Conservation (phyloP, 2,888 invertebrate species). For the Mesoligia furuncula region DNA sequence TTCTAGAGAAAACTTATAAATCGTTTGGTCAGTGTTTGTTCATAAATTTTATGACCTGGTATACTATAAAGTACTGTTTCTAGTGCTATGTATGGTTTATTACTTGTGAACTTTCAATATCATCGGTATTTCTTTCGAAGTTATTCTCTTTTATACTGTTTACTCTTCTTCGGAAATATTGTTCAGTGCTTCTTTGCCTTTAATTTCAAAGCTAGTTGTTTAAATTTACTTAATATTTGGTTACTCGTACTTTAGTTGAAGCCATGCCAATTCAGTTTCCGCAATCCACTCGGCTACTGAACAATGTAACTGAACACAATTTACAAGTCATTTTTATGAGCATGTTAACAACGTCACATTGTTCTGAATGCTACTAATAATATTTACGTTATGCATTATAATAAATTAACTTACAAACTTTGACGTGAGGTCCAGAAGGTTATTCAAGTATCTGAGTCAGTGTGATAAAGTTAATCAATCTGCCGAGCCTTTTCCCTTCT, state of each 20-base stretch:
- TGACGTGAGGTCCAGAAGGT: neutral
- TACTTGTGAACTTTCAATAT: neutral
- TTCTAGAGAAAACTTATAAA: conserved; percentile 3
- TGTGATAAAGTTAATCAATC: neutral
- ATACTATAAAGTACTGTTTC: neutral
- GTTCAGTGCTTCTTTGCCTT: no score
- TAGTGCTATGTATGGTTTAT: neutral
- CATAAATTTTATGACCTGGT: neutral
- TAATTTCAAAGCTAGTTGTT: neutral
- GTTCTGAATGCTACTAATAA: conserved; percentile 25
- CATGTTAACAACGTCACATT: conserved; percentile 27
- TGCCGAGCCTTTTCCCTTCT: neutral
- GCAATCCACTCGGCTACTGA: neutral
- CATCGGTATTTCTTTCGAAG: neutral
- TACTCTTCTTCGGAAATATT: neutral
- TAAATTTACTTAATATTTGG: neutral
- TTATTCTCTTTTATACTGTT: neutral
- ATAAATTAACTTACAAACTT: conserved; percentile 4
- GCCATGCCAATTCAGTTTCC: conserved; percentile 6
- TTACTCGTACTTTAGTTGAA: neutral
- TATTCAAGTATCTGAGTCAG: neutral
- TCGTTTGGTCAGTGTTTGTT: neutral
- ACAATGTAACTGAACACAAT: conserved; percentile 22
- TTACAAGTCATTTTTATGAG: conserved; percentile 30
- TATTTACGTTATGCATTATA: conserved; percentile 7